Evolutionary conservation across 1,140 invertebrate species (phyloP), one percentile per base, ranked within the genome.

Genomic region (Caenorhabditis briggsae): DNA sequence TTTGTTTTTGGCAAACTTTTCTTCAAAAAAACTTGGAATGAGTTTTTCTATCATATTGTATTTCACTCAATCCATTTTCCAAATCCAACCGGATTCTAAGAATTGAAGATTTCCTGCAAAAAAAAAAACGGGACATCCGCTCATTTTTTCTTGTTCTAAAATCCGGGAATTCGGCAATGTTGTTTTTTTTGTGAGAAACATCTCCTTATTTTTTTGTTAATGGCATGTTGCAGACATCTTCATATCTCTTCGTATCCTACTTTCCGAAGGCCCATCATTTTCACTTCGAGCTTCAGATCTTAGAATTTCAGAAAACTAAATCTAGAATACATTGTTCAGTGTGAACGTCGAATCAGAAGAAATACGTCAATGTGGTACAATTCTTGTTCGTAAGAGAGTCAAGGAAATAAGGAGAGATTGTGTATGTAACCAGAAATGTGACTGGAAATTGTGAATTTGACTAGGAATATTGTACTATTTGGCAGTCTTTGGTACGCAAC

Each of bases 161-260:
- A 78, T 78, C 50, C 70, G 46, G 33, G 46, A 78, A 78, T 50
- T 50, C 20, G 46, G 50, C 18, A n/a, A 48, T 78, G 70, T 78
- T 78, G 43, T 70, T 18, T 5, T 43, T 33, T 33, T 33, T 33
- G 33, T 33, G 33, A 20, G 46, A 78, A 78, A 50, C 70, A 78
- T 50, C 43, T 46, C 12, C 33, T 1, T 78, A 46, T 78, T 78
- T 25, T 12, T 46, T 53, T n/a, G 70, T 78, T 78, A 78, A 78
- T 78, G 43, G 18, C 46, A 78, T 78, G 70, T 50, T 78, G 70
- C 70, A 78, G 70, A 78, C 70, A 41, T 48, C n/a, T 78, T 23
- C 9, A 43, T 41, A 78, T 50, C 46, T 48, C 43, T 78, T 78
- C 33, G 48, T 41, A 78, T 50, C 70, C 46, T 50, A 46, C 23